Conservation (phyloP, 1,140 invertebrate genomes). For the Aphelinus atriplicis region DNA sequence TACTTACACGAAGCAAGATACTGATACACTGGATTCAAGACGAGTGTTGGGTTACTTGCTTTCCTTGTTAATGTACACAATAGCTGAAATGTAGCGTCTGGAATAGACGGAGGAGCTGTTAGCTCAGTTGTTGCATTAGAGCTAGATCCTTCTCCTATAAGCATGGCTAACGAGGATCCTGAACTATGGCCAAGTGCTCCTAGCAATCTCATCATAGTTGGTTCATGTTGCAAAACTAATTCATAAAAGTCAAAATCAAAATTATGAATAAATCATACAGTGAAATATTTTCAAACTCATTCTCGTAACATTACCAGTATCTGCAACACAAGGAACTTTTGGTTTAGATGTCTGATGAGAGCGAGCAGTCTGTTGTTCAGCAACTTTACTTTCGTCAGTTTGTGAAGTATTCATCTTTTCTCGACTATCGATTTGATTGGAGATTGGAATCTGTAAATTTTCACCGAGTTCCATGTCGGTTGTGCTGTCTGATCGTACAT, state of each 20-base stretch:
- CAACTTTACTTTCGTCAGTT: slow-evolving; percentile 83
- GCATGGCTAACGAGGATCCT: slow-evolving; percentile 73
- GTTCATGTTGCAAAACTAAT: slow-evolving; percentile 77
- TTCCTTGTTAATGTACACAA: slow-evolving; percentile 77
- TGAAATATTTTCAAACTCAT: background rate
- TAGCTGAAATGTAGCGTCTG: slow-evolving; percentile 86
- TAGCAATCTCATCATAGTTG: slow-evolving; percentile 84
- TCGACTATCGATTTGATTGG: slow-evolving; percentile 48
- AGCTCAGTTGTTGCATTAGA: slow-evolving; percentile 59
- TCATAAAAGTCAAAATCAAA: slow-evolving; percentile 32
- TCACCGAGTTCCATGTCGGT: slow-evolving; percentile 56
- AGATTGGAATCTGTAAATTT: slow-evolving; percentile 28
- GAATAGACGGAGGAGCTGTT: slow-evolving; percentile 76
- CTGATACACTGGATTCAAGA: slow-evolving; percentile 79
- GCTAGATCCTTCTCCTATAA: slow-evolving; percentile 58
- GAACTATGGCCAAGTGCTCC: slow-evolving; percentile 77
- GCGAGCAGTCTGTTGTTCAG: slow-evolving; percentile 68
- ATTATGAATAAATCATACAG: background rate
- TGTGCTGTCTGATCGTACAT: slow-evolving; percentile 41
- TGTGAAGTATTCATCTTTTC: slow-evolving; percentile 66
- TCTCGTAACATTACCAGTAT: slow-evolving; percentile 64
- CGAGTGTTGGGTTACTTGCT: slow-evolving; percentile 76
- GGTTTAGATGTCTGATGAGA: slow-evolving; percentile 54
- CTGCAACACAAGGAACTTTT: slow-evolving; percentile 75
- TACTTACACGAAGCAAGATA: slow-evolving; percentile 77